These are phyloP conservation scores for Rhaphigaster nebulosa DNA, from an alignment of 2,888 invertebrate species.

Conservation along the genomic window DNA sequence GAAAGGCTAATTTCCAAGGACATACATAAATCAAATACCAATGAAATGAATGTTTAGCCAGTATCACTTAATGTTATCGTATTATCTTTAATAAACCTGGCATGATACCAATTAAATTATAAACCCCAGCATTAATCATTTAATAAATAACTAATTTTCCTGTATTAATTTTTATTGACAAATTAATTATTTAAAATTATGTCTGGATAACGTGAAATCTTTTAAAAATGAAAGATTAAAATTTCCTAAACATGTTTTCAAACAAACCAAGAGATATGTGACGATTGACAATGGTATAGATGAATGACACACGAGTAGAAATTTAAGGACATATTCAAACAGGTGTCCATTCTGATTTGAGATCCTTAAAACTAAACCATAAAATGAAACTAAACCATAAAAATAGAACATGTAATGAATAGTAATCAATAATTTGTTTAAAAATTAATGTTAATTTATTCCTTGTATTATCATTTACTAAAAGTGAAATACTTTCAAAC, in stretches of 20 bases:
- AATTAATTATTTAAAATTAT: no score
- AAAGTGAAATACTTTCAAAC: constrained; percentile 24
- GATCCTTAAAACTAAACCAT: constrained; percentile 68
- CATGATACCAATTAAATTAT: neutral
- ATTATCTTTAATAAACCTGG: neutral
- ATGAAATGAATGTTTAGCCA: neutral
- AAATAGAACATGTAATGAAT: constrained; percentile 67
- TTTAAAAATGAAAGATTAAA: no score
- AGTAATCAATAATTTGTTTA: neutral
- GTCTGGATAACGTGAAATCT: no score
- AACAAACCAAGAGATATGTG: neutral
- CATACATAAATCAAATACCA: neutral
- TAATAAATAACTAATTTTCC: neutral
- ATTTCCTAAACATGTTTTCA: no score
- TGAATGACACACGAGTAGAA: neutral
- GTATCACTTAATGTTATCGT: neutral
- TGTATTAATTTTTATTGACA: no score
- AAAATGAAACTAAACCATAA: no score
- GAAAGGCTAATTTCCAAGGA: constrained; percentile 33
- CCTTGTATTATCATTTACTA: neutral
- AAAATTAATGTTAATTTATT: neutral
- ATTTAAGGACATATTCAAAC: neutral
- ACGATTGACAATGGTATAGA: neutral
- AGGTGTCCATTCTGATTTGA: constrained; percentile 68
- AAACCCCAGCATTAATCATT: no score